Evolutionary conservation across 2,113 vertebrate genomes (phyloP).

Genomic region (Sapajus apella): DNA sequence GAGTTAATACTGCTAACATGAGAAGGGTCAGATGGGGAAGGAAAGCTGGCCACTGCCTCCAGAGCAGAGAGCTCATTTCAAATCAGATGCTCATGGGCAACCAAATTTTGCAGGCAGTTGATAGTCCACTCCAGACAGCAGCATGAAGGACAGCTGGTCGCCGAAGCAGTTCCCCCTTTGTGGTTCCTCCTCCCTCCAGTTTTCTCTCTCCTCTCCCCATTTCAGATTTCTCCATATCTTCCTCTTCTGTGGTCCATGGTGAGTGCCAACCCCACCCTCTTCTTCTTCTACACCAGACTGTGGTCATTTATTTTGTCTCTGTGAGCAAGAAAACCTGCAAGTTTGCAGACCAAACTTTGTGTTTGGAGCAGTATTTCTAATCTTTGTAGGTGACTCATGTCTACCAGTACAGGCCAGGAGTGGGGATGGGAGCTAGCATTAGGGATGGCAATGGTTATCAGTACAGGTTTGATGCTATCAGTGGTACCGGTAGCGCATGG

Average conservation of each 20-base stretch:
- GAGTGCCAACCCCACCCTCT: not conserved
- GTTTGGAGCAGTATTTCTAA: slow-evolving; percentile 11
- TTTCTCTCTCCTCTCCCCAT: not conserved
- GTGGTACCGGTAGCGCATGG: not conserved
- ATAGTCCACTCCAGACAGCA: not conserved
- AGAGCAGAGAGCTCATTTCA: not conserved
- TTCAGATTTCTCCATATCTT: slow-evolving; percentile 4
- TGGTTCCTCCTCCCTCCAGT: not conserved
- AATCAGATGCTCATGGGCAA: not conserved
- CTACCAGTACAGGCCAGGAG: not conserved
- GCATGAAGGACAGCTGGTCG: not conserved
- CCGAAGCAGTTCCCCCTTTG: not conserved
- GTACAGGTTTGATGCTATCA: not conserved
- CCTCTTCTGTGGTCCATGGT: slow-evolving; percentile 30
- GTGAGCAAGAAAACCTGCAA: slow-evolving; percentile 2
- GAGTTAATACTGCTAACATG: not conserved
- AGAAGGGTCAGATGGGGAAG: not conserved
- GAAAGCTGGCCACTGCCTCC: not conserved
- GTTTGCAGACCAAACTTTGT: slow-evolving; percentile 3
- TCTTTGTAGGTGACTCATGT: not conserved
- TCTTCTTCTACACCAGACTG: not conserved
- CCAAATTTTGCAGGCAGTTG: not conserved
- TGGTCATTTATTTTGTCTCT: not conserved
- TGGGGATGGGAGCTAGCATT: not conserved
- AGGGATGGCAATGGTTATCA: not conserved